phyloP scores from a whole-genome alignment of 1,140 invertebrate species.

The Lepidurus arcticus region DNA sequence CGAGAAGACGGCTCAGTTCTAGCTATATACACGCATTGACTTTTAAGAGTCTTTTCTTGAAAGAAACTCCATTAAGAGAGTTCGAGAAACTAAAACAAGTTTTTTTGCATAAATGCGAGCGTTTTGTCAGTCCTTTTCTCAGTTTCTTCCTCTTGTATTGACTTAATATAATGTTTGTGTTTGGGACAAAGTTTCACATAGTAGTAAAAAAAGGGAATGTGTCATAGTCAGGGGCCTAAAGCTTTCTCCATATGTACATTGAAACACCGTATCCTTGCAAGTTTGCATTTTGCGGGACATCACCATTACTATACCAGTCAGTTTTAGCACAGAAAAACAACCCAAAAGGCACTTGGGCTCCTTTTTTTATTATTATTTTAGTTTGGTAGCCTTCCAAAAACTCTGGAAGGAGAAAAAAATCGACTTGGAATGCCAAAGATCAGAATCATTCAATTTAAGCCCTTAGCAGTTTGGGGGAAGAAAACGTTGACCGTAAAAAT shows the following conservation, averaged over 20 bases:
- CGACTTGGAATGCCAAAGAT: background rate
- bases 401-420: background rate
- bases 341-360: background rate
- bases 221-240: background rate
- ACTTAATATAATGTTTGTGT: constrained; percentile 17
- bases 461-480: background rate
- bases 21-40: no score
- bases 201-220: constrained; percentile 7
- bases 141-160: background rate
- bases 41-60: no score
- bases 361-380: constrained; percentile 1
- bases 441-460: constrained; percentile 2
- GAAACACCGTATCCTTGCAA: background rate
- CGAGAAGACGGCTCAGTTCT: no score
- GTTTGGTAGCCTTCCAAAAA: background rate
- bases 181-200: background rate
- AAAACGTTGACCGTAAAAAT: background rate
- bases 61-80: background rate
- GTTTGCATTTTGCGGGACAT: background rate
- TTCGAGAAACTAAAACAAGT: background rate
- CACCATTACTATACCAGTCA: background rate
- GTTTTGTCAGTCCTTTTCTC: background rate
- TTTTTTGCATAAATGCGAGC: background rate
- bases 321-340: background rate
- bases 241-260: constrained; percentile 10